These are phyloP conservation scores for Idris sp. DNA, from an alignment of 1,140 invertebrate genomes.

Conservation along the genomic window DNA sequence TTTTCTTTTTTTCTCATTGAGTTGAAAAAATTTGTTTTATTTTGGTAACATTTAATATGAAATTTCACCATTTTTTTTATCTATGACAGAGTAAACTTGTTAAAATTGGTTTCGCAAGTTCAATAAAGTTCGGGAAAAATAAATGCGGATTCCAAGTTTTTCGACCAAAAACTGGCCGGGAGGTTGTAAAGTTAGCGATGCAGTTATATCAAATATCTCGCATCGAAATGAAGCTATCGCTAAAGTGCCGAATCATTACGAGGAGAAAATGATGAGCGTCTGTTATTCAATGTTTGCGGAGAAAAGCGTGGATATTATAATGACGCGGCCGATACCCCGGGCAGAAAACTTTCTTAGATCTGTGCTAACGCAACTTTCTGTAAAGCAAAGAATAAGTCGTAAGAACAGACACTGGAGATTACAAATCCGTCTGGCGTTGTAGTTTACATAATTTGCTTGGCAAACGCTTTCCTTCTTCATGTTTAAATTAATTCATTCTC, in stretches of 20 bases:
- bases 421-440: constrained; percentile 52
- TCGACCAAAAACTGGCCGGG: constrained; percentile 8
- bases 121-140: constrained; percentile 33
- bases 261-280: constrained; percentile 61
- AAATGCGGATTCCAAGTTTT: constrained; percentile 30
- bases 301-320: constrained; percentile 58
- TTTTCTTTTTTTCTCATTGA: background rate
- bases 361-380: constrained; percentile 58
- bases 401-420: constrained; percentile 58
- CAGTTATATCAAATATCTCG: constrained; percentile 37
- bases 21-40: too few relatives aligned
- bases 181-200: constrained; percentile 28
- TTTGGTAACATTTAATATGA: too few relatives aligned
- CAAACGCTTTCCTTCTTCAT: constrained; percentile 28
- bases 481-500: constrained; percentile 41
- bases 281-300: constrained; percentile 59
- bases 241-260: constrained; percentile 61
- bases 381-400: constrained; percentile 62
- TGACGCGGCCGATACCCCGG: constrained; percentile 50
- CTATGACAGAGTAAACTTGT: background rate
- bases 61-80: constrained; percentile 5
- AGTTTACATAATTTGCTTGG: constrained; percentile 55
- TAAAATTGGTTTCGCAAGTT: constrained; percentile 33
- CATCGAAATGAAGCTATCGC: constrained; percentile 51
- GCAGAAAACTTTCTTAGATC: constrained; percentile 61